Base-by-base conservation (phyloP, 2,888 invertebrate species). In the Xylocampa areola region DNA sequence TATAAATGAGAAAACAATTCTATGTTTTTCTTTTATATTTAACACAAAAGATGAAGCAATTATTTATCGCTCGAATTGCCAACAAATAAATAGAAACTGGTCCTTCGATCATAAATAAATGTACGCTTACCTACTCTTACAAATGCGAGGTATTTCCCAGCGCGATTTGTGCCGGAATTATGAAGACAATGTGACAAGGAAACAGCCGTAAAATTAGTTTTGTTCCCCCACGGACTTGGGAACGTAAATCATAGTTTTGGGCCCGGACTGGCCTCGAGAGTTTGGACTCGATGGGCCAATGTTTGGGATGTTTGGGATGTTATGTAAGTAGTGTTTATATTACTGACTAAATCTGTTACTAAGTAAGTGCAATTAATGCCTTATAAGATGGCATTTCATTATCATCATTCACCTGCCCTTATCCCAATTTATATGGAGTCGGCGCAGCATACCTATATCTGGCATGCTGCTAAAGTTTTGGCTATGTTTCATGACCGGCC, bases 171-270 rank as follows among this genome's bases (percentile, higher is more conserved):
- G 58, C 47, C 40, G 40, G 37, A 57, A 73, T 76, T 76, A 66
- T 49, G 61, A 54, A 73, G 60, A 75, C 71, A 73, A 68, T 75
- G 45, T 61, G 63, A 65, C 55, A 25, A 39, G 35, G 61, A 48
- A 59, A 68, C 63, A 54, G 23, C 36, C 57, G 65, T 62, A 57
- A 66, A 76, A 75, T 73, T 75, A 73, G 71, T 70, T 73, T 30
- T 30, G 54, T 53, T 54, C 43, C 76, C 73, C 53, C 23, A 14
- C 37, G 63, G 65, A 62, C 47, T 50, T 47, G 44, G 23, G 16
- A 40, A 37, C 39, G 61, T 76, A 58, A 62, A 73, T 70, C 63
- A 70, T 68, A 68, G 65, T 73, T 75, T 55, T 47, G 29, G 43
- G 37, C 53, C 33, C 33, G 30, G 48, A 55, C 43, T 74, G 54